These are phyloP conservation scores for Ranitomeya imitator DNA, from an alignment of 2,113 vertebrate species.

Conservation along the genomic window DNA sequence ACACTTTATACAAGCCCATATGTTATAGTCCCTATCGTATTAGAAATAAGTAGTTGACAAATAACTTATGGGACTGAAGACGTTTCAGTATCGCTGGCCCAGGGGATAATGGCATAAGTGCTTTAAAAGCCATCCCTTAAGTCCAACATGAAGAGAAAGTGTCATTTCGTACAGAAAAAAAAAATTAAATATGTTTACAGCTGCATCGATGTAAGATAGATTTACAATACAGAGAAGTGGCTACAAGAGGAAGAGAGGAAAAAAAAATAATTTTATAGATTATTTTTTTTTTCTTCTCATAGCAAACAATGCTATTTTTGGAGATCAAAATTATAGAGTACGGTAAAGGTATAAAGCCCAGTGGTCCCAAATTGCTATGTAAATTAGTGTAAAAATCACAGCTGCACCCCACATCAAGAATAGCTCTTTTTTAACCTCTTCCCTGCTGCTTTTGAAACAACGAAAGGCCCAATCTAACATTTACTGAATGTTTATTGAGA, in stretches of 20 bases:
- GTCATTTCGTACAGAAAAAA: constrained; percentile 19
- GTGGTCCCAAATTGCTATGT: constrained; percentile 59
- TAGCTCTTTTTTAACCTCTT: constrained; percentile 54
- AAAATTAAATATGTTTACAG: constrained; percentile 16
- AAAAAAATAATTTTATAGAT: constrained; percentile 39
- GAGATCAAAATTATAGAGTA: constrained; percentile 57
- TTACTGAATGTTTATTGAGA: neutral
- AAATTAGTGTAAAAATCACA: constrained; percentile 59
- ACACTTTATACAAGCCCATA: constrained; percentile 43
- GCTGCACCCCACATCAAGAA: constrained; percentile 57
- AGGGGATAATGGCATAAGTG: constrained; percentile 33
- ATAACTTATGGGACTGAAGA: constrained; percentile 53
- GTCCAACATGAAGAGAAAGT: constrained; percentile 31
- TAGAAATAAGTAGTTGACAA: constrained; percentile 51
- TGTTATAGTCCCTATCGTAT: constrained; percentile 49
- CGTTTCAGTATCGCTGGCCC: constrained; percentile 24
- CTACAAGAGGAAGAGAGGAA: neutral
- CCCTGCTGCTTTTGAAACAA: constrained; percentile 8
- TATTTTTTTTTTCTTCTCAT: constrained; percentile 33
- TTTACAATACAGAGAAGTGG: constrained; percentile 10
- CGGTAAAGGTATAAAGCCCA: constrained; percentile 55
- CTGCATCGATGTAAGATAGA: neutral
- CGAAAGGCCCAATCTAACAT: neutral
- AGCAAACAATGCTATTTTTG: constrained; percentile 58
- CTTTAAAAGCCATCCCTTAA: constrained; percentile 45